These are phyloP conservation scores for Coptotermes formosanus DNA, from an alignment of 1,140 invertebrate species.

Conservation along the genomic window DNA sequence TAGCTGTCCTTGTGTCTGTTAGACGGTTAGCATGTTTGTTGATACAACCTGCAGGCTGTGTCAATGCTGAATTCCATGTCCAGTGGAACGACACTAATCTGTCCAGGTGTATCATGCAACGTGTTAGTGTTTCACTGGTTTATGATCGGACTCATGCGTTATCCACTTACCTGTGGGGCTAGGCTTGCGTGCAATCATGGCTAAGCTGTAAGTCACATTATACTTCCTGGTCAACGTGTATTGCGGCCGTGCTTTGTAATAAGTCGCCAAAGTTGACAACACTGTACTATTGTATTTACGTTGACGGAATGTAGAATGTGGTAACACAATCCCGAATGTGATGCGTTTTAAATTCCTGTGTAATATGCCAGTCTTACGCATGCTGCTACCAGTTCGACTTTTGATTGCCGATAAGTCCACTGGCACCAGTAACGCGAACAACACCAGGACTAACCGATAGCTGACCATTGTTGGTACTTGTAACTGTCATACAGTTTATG, in stretches of 20 bases:
- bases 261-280: slow-evolving; percentile 60
- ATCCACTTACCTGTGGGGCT: slow-evolving; percentile 71
- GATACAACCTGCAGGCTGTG: too few relatives aligned
- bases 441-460: not conserved
- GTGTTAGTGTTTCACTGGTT: not conserved
- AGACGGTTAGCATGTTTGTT: too few relatives aligned
- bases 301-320: slow-evolving; percentile 70
- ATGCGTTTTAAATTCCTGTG: not conserved
- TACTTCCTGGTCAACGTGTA: slow-evolving; percentile 59
- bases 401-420: not conserved
- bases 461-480: not conserved
- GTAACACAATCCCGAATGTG: slow-evolving; percentile 69
- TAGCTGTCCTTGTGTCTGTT: too few relatives aligned
- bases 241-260: slow-evolving; percentile 52
- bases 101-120: too few relatives aligned
- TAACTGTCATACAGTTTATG: not conserved
- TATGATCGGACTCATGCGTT: not conserved
- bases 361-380: not conserved
- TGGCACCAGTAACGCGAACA: not conserved
- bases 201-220: slow-evolving; percentile 66
- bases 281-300: slow-evolving; percentile 72
- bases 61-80: too few relatives aligned
- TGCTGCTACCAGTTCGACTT: not conserved
- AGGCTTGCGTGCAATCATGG: slow-evolving; percentile 71
- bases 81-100: too few relatives aligned